Percentiles rank a stretch among this genome's conserved stretches.
Conservation (phyloP, 2,113 vertebrate genomes). For the Phycodurus eques region DNA sequence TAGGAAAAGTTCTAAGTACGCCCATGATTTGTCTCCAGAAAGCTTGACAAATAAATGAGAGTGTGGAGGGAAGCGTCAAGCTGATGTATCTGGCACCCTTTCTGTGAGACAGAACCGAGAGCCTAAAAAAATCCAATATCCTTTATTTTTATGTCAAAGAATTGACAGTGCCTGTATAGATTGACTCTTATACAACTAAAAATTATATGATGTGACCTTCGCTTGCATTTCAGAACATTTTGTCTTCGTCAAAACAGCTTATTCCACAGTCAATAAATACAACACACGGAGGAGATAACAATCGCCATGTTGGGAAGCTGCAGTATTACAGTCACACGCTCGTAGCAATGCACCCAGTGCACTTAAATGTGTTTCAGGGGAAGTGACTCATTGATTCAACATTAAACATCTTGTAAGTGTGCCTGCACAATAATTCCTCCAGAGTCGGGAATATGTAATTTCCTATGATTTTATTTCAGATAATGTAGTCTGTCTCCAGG, state of each 20-base stretch:
- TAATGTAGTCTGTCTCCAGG: neutral
- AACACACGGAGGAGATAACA: neutral
- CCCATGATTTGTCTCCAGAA: neutral
- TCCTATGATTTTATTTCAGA: neutral
- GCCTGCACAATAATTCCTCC: slow-evolving; percentile 18
- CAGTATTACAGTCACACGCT: neutral
- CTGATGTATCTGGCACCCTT: slow-evolving; percentile 20
- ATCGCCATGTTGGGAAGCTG: neutral
- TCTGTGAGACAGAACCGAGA: neutral
- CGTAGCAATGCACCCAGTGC: neutral
- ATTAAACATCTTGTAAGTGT: slow-evolving; percentile 18
- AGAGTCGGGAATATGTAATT: neutral
- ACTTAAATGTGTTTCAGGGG: neutral
- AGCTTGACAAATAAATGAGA: slow-evolving; percentile 18
- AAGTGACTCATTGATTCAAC: slow-evolving; percentile 31
- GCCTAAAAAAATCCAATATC: slow-evolving; percentile 21
- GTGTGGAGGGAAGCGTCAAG: slow-evolving; percentile 15
- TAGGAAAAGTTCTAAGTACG: neutral
- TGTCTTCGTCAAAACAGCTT: slow-evolving; percentile 22
- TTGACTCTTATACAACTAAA: slow-evolving; percentile 16
- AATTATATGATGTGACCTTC: slow-evolving; percentile 14
- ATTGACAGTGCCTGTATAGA: slow-evolving; percentile 13
- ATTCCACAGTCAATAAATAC: neutral
- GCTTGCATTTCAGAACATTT: slow-evolving; percentile 16
- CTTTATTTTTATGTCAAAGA: slow-evolving; percentile 14